Evolutionary conservation across 2,888 invertebrate species (phyloP).

Genomic region (Tetropium fuscum): DNA sequence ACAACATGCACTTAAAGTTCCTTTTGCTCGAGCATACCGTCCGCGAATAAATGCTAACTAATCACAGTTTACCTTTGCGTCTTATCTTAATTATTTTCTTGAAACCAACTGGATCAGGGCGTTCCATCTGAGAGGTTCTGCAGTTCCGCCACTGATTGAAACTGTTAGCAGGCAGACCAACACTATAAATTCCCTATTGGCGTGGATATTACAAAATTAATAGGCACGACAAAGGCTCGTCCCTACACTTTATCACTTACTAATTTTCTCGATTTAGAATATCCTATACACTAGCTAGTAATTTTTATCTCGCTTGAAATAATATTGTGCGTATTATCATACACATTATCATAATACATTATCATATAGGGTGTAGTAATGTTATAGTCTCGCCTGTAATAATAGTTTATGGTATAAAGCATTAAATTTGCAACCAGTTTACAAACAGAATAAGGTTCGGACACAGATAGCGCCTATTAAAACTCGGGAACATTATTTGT

Average conservation of each 20-base stretch:
- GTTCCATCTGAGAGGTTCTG: not conserved
- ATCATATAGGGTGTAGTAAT: constrained; percentile 29
- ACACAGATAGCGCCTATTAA: constrained; percentile 19
- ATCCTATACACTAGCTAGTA: not conserved
- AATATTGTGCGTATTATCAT: constrained; percentile 25
- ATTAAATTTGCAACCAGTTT: constrained; percentile 25
- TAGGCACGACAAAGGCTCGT: constrained; percentile 21
- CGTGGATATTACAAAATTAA: constrained; percentile 24
- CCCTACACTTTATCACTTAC: constrained; percentile 27
- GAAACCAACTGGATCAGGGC: not conserved
- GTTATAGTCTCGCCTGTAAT: constrained; percentile 27
- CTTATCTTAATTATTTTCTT: too few relatives aligned
- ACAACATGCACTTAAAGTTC: too few relatives aligned
- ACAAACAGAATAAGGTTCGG: constrained; percentile 24
- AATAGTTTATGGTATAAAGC: constrained; percentile 28
- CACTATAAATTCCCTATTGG: constrained; percentile 21
- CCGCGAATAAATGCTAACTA: too few relatives aligned
- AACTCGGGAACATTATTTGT: constrained; percentile 18
- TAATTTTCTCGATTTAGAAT: constrained; percentile 29
- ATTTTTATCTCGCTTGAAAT: constrained; percentile 15
- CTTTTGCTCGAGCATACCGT: too few relatives aligned
- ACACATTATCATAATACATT: constrained; percentile 33
- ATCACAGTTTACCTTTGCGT: too few relatives aligned
- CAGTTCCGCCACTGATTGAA: not conserved
- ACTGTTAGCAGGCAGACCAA: not conserved